phyloP scores from a whole-genome alignment of 1,140 invertebrate species.

The Hetaerina americana region DNA sequence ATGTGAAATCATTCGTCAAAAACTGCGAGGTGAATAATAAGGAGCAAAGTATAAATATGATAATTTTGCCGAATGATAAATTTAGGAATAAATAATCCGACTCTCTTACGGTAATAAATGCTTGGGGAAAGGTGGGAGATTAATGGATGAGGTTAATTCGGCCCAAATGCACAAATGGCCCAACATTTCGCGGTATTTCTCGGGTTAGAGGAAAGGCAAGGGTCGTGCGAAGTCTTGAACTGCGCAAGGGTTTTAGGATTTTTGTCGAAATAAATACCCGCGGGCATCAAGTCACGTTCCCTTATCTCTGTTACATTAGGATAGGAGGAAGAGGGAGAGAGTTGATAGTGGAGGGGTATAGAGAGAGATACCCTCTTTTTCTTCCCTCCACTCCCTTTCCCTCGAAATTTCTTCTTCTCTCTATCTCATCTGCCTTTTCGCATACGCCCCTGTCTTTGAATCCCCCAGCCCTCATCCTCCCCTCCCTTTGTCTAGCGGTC shows the following conservation, averaged over 20 bases:
- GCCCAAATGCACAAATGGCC: background rate
- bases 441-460: too few species aligned
- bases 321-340: too few species aligned
- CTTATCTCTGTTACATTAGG: too few species aligned
- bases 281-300: too few species aligned
- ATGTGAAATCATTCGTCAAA: background rate
- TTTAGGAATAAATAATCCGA: background rate
- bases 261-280: background rate
- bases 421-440: too few species aligned
- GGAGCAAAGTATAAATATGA: background rate
- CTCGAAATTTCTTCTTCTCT: too few species aligned
- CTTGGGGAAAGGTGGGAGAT: background rate
- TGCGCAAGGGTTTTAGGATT: background rate
- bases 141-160: background rate
- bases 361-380: too few species aligned
- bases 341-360: too few species aligned
- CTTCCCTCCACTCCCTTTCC: too few species aligned
- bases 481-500: too few species aligned
- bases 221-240: background rate
- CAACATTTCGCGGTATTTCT: background rate
- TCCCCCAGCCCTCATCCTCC: too few species aligned
- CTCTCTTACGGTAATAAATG: background rate
- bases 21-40: background rate
- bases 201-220: background rate
- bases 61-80: background rate